phyloP scores from a whole-genome alignment of 2,113 vertebrate genomes.

The Panthera leo region DNA sequence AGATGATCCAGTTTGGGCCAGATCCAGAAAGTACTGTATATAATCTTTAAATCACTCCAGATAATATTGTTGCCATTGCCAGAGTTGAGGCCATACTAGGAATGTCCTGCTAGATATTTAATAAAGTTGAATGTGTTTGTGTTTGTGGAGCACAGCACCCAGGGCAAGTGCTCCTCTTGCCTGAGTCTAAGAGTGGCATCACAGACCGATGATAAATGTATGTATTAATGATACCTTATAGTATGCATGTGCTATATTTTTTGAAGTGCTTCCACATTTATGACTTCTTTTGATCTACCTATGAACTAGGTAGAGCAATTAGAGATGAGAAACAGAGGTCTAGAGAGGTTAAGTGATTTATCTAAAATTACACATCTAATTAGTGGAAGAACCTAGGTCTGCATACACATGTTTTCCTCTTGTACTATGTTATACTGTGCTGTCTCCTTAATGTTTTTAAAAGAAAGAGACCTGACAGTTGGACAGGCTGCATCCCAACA shows the following conservation, averaged over 20 bases:
- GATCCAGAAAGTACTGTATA: slow-evolving; percentile 5
- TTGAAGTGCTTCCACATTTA: slow-evolving; percentile 54
- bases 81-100: neutral
- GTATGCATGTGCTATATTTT: slow-evolving; percentile 51
- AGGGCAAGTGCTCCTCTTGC: neutral
- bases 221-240: slow-evolving; percentile 51
- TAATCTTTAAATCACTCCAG: slow-evolving; percentile 19
- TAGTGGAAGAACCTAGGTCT: neutral
- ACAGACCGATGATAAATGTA: slow-evolving; percentile 21
- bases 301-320: slow-evolving; percentile 60
- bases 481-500: slow-evolving; percentile 23
- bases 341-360: slow-evolving; percentile 65
- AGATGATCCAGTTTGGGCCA: neutral
- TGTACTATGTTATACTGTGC: neutral
- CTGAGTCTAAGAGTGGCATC: neutral
- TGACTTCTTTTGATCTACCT: slow-evolving; percentile 67
- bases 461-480: neutral
- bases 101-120: neutral
- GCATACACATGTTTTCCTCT: neutral
- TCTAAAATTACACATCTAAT: slow-evolving; percentile 66
- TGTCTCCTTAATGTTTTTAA: neutral
- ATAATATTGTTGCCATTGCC: neutral
- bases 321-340: slow-evolving; percentile 60
- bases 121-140: neutral
- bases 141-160: neutral